Conservation (phyloP, 2,113 vertebrate species). For the Phoenicopterus ruber region DNA sequence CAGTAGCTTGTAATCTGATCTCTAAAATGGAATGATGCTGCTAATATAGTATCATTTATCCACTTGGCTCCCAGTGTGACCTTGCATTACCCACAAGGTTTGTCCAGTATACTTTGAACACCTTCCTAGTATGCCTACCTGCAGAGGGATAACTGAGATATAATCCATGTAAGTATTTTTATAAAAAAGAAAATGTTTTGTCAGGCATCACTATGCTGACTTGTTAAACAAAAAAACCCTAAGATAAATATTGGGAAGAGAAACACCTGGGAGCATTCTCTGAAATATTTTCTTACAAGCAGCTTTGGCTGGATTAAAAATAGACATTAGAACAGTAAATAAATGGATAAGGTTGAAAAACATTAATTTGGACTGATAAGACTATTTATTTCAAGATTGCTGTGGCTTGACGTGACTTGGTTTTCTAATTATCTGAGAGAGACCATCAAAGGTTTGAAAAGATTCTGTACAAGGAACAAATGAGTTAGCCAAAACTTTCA, state of each 20-base stretch:
- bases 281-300: background rate
- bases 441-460: background rate
- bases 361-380: background rate
- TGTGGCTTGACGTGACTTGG: background rate
- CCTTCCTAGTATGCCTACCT: background rate
- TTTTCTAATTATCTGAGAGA: background rate
- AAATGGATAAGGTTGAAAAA: background rate
- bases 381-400: background rate
- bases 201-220: background rate
- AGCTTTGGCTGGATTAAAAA: background rate
- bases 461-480: background rate
- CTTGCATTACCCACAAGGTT: background rate
- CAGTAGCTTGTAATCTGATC: background rate
- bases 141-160: background rate
- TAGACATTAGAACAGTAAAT: background rate
- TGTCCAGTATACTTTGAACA: background rate
- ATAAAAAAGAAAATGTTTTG: background rate
- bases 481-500: background rate
- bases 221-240: background rate
- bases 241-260: background rate
- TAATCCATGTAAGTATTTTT: background rate
- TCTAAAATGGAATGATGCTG: background rate
- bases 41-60: background rate
- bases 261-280: background rate
- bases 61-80: background rate